phyloP scores from a whole-genome alignment of 2,888 invertebrate species.

The Bombylius discolor region DNA sequence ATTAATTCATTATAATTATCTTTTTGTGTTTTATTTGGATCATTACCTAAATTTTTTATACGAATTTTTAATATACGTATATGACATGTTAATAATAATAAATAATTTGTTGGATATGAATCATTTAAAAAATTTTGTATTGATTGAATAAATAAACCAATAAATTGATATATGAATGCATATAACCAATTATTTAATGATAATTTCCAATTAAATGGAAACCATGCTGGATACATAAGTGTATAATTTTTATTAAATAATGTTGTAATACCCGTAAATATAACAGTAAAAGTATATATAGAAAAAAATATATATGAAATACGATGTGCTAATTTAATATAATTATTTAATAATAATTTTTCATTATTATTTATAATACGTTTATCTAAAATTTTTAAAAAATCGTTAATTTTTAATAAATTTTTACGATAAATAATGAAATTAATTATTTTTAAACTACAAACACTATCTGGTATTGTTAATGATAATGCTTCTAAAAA shows the following conservation, averaged over 20 bases:
- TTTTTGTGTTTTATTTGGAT: background rate
- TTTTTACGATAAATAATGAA: background rate
- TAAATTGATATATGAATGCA: slow-evolving; percentile 5
- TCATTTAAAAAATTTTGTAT: slow-evolving; percentile 3
- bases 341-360: background rate
- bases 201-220: slow-evolving; percentile 6
- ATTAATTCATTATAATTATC: slow-evolving; percentile 5
- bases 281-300: background rate
- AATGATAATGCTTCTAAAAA: background rate
- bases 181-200: background rate
- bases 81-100: slow-evolving; percentile 2
- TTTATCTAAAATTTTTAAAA: background rate
- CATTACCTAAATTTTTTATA: background rate
- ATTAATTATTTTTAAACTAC: background rate
- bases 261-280: background rate
- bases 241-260: background rate
- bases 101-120: slow-evolving; percentile 2
- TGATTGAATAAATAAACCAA: background rate
- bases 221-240: slow-evolving; percentile 5
- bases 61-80: background rate
- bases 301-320: background rate
- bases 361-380: background rate
- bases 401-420: background rate
- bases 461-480: background rate
- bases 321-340: background rate